phyloP scores from a whole-genome alignment of 2,888 invertebrate genomes.

The Drosophila percnosoma region DNA sequence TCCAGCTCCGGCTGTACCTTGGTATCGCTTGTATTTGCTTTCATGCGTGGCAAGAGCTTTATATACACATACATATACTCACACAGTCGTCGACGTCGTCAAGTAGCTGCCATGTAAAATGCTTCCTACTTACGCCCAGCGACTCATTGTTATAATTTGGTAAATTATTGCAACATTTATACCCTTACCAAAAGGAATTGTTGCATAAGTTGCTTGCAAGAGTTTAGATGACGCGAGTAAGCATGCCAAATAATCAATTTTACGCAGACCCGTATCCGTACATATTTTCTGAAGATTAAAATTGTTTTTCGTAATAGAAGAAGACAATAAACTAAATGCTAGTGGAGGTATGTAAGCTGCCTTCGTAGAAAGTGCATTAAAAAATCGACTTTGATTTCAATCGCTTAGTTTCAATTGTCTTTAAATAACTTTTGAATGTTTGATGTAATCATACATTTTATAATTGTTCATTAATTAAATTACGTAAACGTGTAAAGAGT shows the following conservation, averaged over 20 bases:
- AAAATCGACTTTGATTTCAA: constrained; percentile 18
- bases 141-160: constrained; percentile 65
- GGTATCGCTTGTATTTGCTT: constrained; percentile 54
- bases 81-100: constrained; percentile 50
- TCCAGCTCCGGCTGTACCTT: constrained; percentile 16
- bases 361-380: constrained; percentile 35
- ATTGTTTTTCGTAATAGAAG: background rate
- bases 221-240: constrained; percentile 1
- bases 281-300: background rate
- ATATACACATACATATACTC: constrained; percentile 29
- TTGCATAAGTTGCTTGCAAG: constrained; percentile 24
- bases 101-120: constrained; percentile 71
- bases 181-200: constrained; percentile 42
- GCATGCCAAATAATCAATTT: background rate
- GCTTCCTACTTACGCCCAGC: constrained; percentile 70
- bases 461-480: constrained; percentile 71
- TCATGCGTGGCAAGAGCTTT: constrained; percentile 63
- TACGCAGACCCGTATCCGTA: background rate
- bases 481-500: constrained; percentile 65
- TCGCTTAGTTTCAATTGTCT: constrained; percentile 32
- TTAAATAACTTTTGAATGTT: constrained; percentile 44
- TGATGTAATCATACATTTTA: constrained; percentile 59
- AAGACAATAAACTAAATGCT: background rate
- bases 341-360: background rate
- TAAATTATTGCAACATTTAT: constrained; percentile 56